phyloP scores from a whole-genome alignment of 2,113 vertebrate species.

The Microtus oregoni region DNA sequence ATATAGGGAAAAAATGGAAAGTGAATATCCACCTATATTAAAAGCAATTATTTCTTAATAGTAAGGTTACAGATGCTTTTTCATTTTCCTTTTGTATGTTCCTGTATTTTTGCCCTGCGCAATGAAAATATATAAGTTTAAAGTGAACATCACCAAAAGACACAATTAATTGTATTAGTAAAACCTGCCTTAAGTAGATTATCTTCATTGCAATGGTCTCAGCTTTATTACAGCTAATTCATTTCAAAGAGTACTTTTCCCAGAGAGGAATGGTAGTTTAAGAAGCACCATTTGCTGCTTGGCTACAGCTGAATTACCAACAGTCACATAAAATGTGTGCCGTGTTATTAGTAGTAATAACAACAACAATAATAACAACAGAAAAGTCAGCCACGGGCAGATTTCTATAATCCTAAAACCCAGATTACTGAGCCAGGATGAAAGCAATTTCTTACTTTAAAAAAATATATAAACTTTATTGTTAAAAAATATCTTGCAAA shows the following conservation, averaged over 20 bases:
- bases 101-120: neutral
- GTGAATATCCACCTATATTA: neutral
- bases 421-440: neutral
- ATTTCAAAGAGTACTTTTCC: neutral
- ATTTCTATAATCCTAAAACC: neutral
- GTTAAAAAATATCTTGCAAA: neutral
- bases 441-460: neutral
- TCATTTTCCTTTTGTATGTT: slow-evolving; percentile 8
- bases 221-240: neutral
- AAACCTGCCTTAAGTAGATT: slow-evolving; percentile 30
- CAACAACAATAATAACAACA: neutral
- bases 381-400: neutral
- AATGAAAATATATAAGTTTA: neutral
- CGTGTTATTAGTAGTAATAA: neutral
- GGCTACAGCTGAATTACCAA: neutral
- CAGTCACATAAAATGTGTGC: neutral
- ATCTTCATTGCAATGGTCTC: neutral
- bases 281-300: slow-evolving; percentile 3
- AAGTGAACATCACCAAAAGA: slow-evolving; percentile 6
- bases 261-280: slow-evolving; percentile 24
- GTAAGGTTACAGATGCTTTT: neutral
- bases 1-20: neutral
- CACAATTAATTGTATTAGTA: slow-evolving; percentile 11
- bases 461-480: neutral
- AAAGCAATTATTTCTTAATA: slow-evolving; percentile 25